Percentiles rank a stretch among this genome's conserved stretches.
These are phyloP conservation scores for Melikaiella ostensackeni DNA, from an alignment of 2,888 invertebrate genomes.

Conservation along the genomic window DNA sequence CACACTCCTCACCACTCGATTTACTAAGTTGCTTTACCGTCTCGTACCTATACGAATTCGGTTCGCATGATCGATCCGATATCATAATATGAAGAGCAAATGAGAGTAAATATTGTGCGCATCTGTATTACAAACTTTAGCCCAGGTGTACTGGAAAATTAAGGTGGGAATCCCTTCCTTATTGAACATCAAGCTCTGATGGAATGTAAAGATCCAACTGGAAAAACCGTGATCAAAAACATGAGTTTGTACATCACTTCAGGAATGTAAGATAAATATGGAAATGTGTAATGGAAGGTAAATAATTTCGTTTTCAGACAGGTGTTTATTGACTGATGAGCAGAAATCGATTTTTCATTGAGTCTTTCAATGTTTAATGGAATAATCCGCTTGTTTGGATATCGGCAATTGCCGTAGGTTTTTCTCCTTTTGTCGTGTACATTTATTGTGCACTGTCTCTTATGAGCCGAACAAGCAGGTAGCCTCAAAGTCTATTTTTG, in stretches of 20 bases:
- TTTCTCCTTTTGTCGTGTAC: too few relatives aligned
- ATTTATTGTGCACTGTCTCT: too few relatives aligned
- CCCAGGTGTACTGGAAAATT: constrained; percentile 48
- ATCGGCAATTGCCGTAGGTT: not conserved
- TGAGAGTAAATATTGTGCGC: constrained; percentile 64
- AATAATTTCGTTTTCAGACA: not conserved
- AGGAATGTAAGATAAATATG: not conserved
- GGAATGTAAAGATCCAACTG: not conserved
- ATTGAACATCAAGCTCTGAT: not conserved
- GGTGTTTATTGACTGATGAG: too few relatives aligned
- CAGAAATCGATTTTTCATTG: not conserved
- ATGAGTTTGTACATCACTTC: not conserved
- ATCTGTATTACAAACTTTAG: constrained; percentile 60
- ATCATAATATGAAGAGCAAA: constrained; percentile 66
- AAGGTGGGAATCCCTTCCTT: not conserved
- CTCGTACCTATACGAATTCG: constrained; percentile 54
- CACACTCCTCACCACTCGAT: not conserved
- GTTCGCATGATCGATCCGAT: constrained; percentile 61
- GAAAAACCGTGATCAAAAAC: not conserved
- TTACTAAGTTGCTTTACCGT: constrained; percentile 38
- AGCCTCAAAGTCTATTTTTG: too few relatives aligned
- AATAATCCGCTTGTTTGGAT: not conserved
- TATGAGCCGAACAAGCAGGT: too few relatives aligned
- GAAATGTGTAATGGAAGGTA: not conserved
- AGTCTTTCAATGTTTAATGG: not conserved